A percentile compares a stretch with the other conserved stretches of the same genome.
These are phyloP conservation scores for Stichopus chloronotus DNA, from an alignment of 35 echinoderm and acorn worm genomes.

Conservation along the genomic window DNA sequence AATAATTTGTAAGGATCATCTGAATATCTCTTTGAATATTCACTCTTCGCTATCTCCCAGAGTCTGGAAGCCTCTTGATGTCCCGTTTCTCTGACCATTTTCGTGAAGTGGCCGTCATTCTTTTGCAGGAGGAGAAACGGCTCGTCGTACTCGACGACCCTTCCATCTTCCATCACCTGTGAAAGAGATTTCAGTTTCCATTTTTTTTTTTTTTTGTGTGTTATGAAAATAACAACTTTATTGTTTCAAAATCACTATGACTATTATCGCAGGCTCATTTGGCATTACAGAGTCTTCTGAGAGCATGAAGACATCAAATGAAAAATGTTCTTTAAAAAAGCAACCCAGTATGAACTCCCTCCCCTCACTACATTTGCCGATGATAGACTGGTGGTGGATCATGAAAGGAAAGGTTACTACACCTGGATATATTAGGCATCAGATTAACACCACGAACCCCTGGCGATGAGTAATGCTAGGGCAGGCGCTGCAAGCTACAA, in stretches of 20 bases:
- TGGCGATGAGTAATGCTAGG: no score
- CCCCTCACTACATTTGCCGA: no score
- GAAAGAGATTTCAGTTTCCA: not conserved
- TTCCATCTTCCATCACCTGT: slow-evolving; percentile 82
- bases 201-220: not conserved
- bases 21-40: slow-evolving; percentile 73
- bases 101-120: slow-evolving; percentile 61
- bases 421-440: no score
- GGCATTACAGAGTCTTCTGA: not conserved
- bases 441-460: no score
- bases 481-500: no score
- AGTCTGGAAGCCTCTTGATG: slow-evolving; percentile 67
- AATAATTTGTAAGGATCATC: slow-evolving; percentile 70
- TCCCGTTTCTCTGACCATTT: slow-evolving; percentile 82
- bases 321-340: no score
- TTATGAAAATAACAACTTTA: not conserved
- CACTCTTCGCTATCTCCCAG: slow-evolving; percentile 64
- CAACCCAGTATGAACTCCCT: no score
- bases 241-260: not conserved
- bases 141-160: slow-evolving; percentile 87
- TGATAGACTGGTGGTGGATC: no score
- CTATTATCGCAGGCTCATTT: not conserved
- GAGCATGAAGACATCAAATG: no score
- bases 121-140: slow-evolving; percentile 85
- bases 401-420: no score